Evolutionary conservation across 1,140 invertebrate genomes (phyloP), one percentile per base, ranked within the genome.

Genomic region (Scaptomyza hsui): DNA sequence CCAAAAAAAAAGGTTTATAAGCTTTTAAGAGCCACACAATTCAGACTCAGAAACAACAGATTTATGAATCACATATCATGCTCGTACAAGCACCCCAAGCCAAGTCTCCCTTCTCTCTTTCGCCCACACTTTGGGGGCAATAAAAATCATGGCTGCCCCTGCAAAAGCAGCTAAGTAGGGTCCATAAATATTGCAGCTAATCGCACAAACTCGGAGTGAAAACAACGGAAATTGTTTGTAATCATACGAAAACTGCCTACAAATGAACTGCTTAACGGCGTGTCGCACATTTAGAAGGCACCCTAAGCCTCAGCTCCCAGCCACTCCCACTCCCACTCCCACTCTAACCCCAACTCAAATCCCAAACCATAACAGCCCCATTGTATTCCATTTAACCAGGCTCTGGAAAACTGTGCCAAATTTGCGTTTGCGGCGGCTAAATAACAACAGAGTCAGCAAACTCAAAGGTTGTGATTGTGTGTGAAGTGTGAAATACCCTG

Each of bases 221-320:
- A 52, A 48, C 73, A 63, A 57, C 61, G 59, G 53, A 71, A 86
- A 88, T 81, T 62, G 68, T 70, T 74, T 77, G 81, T 72, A 78
- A 81, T 88, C 74, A 71, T 68, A 86, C 81, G 78, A 88, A 86
- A 86, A 81, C 75, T 78, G 81, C 81, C 78, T 86, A 86, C 81
- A 86, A 86, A 86, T 86, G 81, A 86, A 88, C 81, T 86, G 81
- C 78, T 86, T 86, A 86, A 86, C 81, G 78, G 81, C 47, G 82
- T 86, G 81, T 88, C 82, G 77, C 81, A 35, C 81, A 81, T 78
- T 81, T 61, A 53, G 37, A 57, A 41, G 62, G 67, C 37, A 24
- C 16, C 44, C 57, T 41, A 7, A 44, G 21, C 15, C 45, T 37
- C 60, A n/a, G n/a, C n/a, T n/a, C n/a, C n/a, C n/a, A n/a, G n/a